Conservation (phyloP, 2,888 invertebrate genomes). For the Odontothrips loti region DNA sequence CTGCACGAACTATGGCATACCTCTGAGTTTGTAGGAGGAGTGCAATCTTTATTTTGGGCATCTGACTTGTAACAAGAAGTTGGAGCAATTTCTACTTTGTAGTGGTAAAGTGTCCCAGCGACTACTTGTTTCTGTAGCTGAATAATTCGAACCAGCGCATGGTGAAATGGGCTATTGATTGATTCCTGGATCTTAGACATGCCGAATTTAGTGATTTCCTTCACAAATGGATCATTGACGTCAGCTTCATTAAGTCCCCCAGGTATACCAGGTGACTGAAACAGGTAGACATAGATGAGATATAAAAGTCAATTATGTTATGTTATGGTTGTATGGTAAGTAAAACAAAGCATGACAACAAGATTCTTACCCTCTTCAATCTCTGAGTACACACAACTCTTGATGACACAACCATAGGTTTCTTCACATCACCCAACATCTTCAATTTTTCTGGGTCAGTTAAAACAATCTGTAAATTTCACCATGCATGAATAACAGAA, state of each 20-base stretch:
- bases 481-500: neutral
- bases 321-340: too few relatives aligned
- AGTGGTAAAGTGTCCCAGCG: conserved; percentile 45
- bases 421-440: conserved; percentile 4
- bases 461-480: neutral
- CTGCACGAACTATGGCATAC: neutral
- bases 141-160: conserved; percentile 40
- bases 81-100: conserved; percentile 48
- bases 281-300: neutral
- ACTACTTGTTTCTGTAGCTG: conserved; percentile 40
- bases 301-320: neutral
- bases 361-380: neutral
- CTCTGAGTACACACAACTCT: neutral
- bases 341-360: too few relatives aligned
- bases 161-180: conserved; percentile 40
- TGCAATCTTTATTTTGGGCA: neutral
- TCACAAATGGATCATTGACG: conserved; percentile 38
- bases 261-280: conserved; percentile 30
- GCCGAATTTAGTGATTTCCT: conserved; percentile 39
- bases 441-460: neutral
- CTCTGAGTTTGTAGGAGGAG: neutral
- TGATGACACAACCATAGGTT: conserved; percentile 6
- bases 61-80: conserved; percentile 46
- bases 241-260: conserved; percentile 38
- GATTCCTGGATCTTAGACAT: conserved; percentile 39